Base-by-base conservation (phyloP, 2,113 vertebrate genomes). In the Progne subis region DNA sequence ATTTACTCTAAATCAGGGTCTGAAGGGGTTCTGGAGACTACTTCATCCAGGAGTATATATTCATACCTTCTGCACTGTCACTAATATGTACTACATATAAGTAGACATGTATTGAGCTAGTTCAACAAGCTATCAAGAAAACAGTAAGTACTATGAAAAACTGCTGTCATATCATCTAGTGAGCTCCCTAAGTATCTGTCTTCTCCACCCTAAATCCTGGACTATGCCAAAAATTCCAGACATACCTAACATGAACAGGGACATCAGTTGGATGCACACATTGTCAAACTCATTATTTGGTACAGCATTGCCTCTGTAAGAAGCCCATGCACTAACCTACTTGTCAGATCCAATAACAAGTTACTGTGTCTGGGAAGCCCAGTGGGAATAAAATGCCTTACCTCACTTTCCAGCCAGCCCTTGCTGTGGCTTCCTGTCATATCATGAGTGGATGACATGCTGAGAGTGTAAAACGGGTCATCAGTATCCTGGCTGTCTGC, bases 261-360 rank as follows among this genome's bases (percentile, higher is more conserved):
- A 80, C 55, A 76, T 69, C 71, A 59, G 26, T 0, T 83, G 71
- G 59, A 90, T 18, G n/a, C n/a, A 49, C 37, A 14, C 39, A 57
- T 25, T 43, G 18, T 83, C 41, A 83, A 81, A 83, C 23, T 74
- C 64, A 13, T 49, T 29, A 44, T 52, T 70, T 60, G 55, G 49
- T n/a, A 77, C 52, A 28, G 78, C 39, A 65, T 1, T 81, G 43
- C 63, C 68, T 92, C 90, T 77, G 60, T 74, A 70, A 70, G 59
- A 88, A 81, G 50, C 12, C 47, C 7, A 5, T 37, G 37, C 50
- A 37, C 41, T 49, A 94, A 77, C n/a, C 31, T 55, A 61, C 65
- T 65, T 91, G 64, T 86, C 86, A 81, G 76, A 88, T 77, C 60
- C 47, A 57, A 74, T 94, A 92, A 77, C n/a, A 50, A 65, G 43